Conservation (phyloP, 2,797 vertebrate species). For the Staurois parvus region DNA sequence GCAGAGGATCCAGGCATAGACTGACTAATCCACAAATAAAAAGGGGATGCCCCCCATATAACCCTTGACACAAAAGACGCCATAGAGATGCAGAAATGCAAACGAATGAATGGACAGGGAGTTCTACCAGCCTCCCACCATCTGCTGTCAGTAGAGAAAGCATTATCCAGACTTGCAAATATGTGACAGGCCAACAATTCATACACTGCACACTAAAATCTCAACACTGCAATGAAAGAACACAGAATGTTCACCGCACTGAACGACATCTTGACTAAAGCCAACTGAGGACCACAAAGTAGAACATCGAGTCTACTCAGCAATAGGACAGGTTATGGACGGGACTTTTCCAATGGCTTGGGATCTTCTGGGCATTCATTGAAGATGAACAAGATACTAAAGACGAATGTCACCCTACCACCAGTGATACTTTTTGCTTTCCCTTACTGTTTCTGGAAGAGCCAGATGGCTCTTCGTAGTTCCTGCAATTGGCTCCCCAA, state of each 20-base stretch:
- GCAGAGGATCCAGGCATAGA: not conserved
- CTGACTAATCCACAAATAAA: conserved; percentile 27
- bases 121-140: conserved; percentile 50
- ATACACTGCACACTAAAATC: not conserved
- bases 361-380: not conserved
- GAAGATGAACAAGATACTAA: not conserved
- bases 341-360: not conserved
- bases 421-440: too few relatives aligned
- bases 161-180: conserved; percentile 45
- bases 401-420: too few relatives aligned
- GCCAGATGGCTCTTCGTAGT: too few relatives aligned
- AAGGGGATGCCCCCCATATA: conserved; percentile 1
- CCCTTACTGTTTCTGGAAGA: too few relatives aligned
- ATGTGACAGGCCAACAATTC: not conserved
- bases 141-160: conserved; percentile 38
- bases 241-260: not conserved
- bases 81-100: conserved; percentile 32
- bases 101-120: conserved; percentile 32
- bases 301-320: not conserved
- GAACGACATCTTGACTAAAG: too few relatives aligned
- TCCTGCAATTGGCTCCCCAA: too few relatives aligned
- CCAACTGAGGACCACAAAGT: too few relatives aligned
- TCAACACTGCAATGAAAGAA: not conserved
- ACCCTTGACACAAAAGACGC: conserved; percentile 36
- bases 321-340: not conserved